Conservation (phyloP, 2,797 vertebrate species). For the Eutrigla gurnardus region DNA sequence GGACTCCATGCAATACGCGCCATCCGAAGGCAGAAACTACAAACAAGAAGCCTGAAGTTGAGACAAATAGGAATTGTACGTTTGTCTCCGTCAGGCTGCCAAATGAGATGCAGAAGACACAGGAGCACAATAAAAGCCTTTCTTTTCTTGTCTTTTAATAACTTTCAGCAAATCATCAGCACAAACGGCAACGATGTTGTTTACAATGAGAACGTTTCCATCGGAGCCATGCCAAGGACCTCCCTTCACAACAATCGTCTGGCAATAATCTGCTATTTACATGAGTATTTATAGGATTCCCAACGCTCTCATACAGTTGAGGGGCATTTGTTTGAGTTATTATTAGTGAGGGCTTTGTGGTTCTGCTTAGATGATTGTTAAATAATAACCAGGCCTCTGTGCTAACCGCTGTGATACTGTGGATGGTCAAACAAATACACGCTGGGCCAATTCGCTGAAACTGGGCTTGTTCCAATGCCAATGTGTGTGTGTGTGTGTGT, state of each 20-base stretch:
- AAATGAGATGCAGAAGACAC: too few relatives aligned
- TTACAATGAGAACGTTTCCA: constrained; percentile 19
- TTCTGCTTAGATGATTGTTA: constrained; percentile 61
- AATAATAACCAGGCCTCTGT: constrained; percentile 49
- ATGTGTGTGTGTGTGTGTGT: constrained; percentile 2
- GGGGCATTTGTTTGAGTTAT: constrained; percentile 65
- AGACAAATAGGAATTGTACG: too few relatives aligned
- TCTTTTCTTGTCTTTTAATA: too few relatives aligned
- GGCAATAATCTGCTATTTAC: constrained; percentile 60
- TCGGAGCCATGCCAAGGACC: constrained; percentile 13
- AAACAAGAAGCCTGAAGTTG: too few relatives aligned
- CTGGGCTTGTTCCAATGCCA: constrained; percentile 14
- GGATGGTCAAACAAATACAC: constrained; percentile 50
- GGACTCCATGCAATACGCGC: too few relatives aligned
- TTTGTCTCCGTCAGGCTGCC: too few relatives aligned
- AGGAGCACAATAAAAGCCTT: too few relatives aligned
- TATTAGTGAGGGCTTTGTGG: constrained; percentile 56
- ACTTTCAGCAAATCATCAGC: constrained; percentile 18
- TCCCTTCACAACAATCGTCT: constrained; percentile 26
- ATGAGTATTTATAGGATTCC: constrained; percentile 59
- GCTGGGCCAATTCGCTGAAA: constrained; percentile 31
- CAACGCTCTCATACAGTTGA: constrained; percentile 45
- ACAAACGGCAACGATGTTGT: background rate
- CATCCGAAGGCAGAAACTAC: too few relatives aligned
- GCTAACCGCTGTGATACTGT: constrained; percentile 46